phyloP scores from a whole-genome alignment of 2,797 vertebrate genomes.

The Scyliorhinus canicula region DNA sequence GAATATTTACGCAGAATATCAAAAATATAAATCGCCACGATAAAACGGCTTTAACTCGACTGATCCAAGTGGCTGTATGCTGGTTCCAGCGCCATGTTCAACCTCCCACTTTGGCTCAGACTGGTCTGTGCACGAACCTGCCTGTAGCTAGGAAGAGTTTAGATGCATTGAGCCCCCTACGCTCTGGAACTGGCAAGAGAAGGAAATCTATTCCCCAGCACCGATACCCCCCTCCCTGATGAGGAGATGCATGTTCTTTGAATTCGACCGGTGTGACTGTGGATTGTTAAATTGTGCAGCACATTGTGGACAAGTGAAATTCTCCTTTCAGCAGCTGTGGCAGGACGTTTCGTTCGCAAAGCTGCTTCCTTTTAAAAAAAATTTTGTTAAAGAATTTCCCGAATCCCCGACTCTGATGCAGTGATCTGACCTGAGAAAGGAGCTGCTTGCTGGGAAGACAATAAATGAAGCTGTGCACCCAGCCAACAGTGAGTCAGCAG shows the following conservation, averaged over 20 bases:
- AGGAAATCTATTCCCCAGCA: background rate
- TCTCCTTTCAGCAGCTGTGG: background rate
- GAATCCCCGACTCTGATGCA: background rate
- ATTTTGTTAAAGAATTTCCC: background rate
- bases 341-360: background rate
- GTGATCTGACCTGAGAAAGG: background rate
- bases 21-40: too few species aligned
- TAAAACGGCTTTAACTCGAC: background rate
- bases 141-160: background rate
- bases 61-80: background rate
- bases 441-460: background rate
- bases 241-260: background rate
- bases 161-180: background rate
- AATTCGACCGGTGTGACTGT: background rate
- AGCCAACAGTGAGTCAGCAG: constrained; percentile 34
- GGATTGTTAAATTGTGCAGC: background rate
- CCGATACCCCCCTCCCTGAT: background rate
- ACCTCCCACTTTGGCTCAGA: background rate
- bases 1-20: background rate
- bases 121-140: background rate
- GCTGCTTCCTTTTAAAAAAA: background rate
- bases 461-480: constrained; percentile 6
- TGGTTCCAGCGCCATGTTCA: background rate
- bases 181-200: background rate
- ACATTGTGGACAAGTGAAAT: background rate